Evolutionary conservation across 2,888 invertebrate genomes (phyloP), one percentile per base, ranked within the genome.

Genomic region (Tetheella fluctuosa): DNA sequence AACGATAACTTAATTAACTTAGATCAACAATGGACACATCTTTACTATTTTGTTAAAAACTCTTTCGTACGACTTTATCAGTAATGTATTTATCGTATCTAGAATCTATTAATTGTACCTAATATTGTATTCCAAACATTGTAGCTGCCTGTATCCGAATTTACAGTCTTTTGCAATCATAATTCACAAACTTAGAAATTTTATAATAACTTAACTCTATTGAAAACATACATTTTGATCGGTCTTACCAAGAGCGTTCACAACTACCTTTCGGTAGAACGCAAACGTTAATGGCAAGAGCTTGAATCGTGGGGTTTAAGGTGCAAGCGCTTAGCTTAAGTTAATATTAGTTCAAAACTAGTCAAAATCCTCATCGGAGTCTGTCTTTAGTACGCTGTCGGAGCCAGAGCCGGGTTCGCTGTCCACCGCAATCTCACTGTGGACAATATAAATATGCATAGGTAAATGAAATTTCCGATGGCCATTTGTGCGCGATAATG

Each of bases 351-450:
- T 20, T 34, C 58, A 55, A 67, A 64, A 48, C 48, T 73, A 93
- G 76, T 93, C 93, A 65, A 91, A 93, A 76, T 93, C 93, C 67
- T 93, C 93, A 70, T 93, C 93, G 10, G 93, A 93, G 74, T 93
- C 93, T 17, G 93, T 92, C 73, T 89, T 90, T 69, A 93, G 80
- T 30, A 90, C 90, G 81, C 93, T 93, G 79, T 93, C 93, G 7
- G 91, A 89, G n/a, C 88, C 91, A 6, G 93, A 92, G 39, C 89
- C 91, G 0, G 84, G 74, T 59, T 93, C 93, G 77, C 93, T 93
- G 82, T 93, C 92, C 64, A 87, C 84, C 57, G 86, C 86, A 52
- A 86, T 77, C 70, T 89, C 91, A 60, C 93, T 93, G 85, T 53
- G 58, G 66, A 71, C 17, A 72, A 70, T 69, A 60, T 58, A 61